Evolutionary conservation across 1,140 invertebrate species (phyloP).

Genomic region (Drosophila nikananu): DNA sequence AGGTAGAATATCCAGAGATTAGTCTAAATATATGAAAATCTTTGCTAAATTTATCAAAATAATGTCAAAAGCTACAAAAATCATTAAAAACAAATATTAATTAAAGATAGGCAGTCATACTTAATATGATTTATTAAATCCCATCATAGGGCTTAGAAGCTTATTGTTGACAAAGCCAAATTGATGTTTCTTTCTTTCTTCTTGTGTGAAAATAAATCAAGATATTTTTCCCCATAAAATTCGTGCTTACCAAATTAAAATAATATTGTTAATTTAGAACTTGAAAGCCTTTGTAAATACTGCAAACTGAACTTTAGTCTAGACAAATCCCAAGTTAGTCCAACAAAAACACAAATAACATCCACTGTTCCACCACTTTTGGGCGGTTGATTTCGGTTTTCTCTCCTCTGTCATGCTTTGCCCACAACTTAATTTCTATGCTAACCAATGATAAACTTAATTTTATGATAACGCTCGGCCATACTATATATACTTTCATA

Average conservation of each 20-base stretch:
- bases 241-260: background rate
- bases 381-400: constrained; percentile 18
- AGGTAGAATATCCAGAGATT: background rate
- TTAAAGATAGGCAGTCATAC: too few species aligned
- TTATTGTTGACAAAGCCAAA: too few species aligned
- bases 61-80: too few species aligned
- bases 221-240: background rate
- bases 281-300: background rate
- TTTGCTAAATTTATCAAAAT: too few species aligned
- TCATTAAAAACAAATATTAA: too few species aligned
- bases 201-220: background rate
- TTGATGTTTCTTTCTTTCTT: too few species aligned
- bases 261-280: background rate
- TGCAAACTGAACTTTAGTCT: background rate
- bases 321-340: background rate
- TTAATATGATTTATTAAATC: background rate
- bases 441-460: constrained; percentile 80
- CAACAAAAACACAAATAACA: background rate
- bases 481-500: constrained; percentile 23
- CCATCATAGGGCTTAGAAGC: background rate
- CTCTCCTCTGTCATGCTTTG: constrained; percentile 1
- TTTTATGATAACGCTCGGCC: constrained; percentile 72
- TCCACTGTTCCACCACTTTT: constrained; percentile 23
- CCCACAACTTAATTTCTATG: constrained; percentile 70
- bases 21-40: too few species aligned